phyloP scores from a whole-genome alignment of 1,140 invertebrate genomes.

The Lucilia cuprina region DNA sequence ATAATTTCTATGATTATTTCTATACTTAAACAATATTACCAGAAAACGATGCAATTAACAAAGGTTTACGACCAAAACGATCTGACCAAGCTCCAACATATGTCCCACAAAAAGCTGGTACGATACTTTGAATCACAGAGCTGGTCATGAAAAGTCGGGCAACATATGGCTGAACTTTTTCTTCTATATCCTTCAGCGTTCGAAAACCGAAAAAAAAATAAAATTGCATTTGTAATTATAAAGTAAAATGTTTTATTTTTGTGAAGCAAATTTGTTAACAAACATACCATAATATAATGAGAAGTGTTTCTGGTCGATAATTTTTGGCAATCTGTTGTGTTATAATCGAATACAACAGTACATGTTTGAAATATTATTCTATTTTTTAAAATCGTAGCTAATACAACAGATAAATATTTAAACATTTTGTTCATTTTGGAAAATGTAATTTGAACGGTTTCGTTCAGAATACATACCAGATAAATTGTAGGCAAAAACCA shows the following conservation, averaged over 20 bases:
- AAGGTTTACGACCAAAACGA: conserved; percentile 72
- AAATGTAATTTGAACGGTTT: too few relatives aligned
- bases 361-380: conserved; percentile 67
- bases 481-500: conserved; percentile 57
- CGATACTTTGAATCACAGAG: conserved; percentile 65
- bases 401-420: conserved; percentile 41
- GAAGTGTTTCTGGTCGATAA: conserved; percentile 64
- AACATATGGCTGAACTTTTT: conserved; percentile 68
- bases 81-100: conserved; percentile 78
- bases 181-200: conserved; percentile 63
- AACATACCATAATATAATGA: conserved; percentile 59
- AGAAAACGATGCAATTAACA: conserved; percentile 66
- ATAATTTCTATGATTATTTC: not conserved
- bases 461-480: conserved; percentile 54
- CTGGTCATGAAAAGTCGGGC: conserved; percentile 66
- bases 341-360: conserved; percentile 60
- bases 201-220: not conserved
- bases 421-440: too few relatives aligned
- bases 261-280: not conserved
- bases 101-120: conserved; percentile 69
- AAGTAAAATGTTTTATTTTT: too few relatives aligned
- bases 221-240: not conserved
- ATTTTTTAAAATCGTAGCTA: conserved; percentile 66
- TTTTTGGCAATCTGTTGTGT: conserved; percentile 63
- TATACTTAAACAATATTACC: conserved; percentile 39